Base-by-base conservation (phyloP, 1,140 invertebrate species). In the Drosophila nasuta region DNA sequence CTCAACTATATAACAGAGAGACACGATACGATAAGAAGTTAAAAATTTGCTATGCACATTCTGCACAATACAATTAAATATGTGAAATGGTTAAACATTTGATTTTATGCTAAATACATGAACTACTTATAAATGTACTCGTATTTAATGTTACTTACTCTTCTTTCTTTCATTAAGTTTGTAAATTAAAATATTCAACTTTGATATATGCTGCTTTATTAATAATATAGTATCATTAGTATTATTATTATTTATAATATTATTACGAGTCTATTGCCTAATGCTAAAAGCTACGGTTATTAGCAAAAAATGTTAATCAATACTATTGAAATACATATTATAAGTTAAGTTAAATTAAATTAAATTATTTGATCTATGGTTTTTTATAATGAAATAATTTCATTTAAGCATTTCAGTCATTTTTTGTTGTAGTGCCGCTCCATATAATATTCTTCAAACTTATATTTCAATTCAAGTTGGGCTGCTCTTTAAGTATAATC, bases 381-480 rank as follows among this genome's bases (percentile, higher is more conserved):
- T 75, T 83, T 25, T 43, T 41, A 43, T 66, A 88, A 89, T 89
- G 77, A 88, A 89, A 88, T 77, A 68, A 70, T 85, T 85, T 85
- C 81, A 89, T 88, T 85, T 75, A 79, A 89, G 79, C 81, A 62
- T 85, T 89, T 88, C 85, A 88, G 85, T 88, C 85, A 74, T 86
- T 86, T 79, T 77, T 65, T 52, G 20, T 73, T 56, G 28, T 66
- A 48, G 57, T 75, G 33, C 52, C 46, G 57, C 57, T 73, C 58
- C 41, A 6, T 64, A 3, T 5, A 45, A 17, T 15, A 25, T 25
- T 25, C 20, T 25, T 73, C 15, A 11, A 56, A 73, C 60, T 65
- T 58, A 48, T 58, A 48, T 43, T 62, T 25, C 48, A 49, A 65
- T 56, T 62, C 15, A 67, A 58, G 66, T 74, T 68, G 76, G 72